Evolutionary conservation across 2,888 invertebrate genomes (phyloP), one percentile per base, ranked within the genome.

Genomic region (Macaria liturata): DNA sequence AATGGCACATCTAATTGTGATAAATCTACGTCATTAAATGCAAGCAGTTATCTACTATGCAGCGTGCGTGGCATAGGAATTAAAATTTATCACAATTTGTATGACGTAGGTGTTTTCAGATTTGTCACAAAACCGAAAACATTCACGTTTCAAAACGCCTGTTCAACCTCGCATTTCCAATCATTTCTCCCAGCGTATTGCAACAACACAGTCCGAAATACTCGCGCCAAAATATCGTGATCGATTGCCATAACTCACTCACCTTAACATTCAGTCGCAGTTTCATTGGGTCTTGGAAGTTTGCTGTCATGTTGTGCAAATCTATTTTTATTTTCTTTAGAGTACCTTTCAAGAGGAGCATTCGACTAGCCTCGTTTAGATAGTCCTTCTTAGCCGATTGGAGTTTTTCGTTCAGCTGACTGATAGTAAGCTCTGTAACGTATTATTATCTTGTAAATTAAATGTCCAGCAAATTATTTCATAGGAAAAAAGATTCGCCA

Each of bases 281-380:
- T 73, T 93, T 94, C 78, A 81, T 94, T 0, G 96, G 95, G 68
- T 97, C 95, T 77, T 97, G 96, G 46, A 97, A 94, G 64, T 95
- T 93, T 0, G 95, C 95, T 4, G 97, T 95, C 76, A 96, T 95
- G 64, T 95, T 94, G 72, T 96, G 95, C 51, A 98, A 93, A 72
- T 98, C 98, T 49, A 95, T 95, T 80, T 96, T 95, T 64, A 98
- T 96, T 72, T 94, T 94, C 68, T 95, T 94, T 40, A 97, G 79
- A 0, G 95, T 92, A 58, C 93, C 93, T 66, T 95, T 94, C 51
- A 94, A 91, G 0, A 92, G 92, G 59, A 94, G 87, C 52, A 94
- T 94, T 44, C 93, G 92, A 40, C 93, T 88, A 0, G 94, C 88
- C 83, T 96, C 96, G 6, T 92, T 90, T 54, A 95, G 88, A 59